These are phyloP conservation scores for Xanthia icteritia DNA, from an alignment of 2,888 invertebrate species.

Conservation along the genomic window DNA sequence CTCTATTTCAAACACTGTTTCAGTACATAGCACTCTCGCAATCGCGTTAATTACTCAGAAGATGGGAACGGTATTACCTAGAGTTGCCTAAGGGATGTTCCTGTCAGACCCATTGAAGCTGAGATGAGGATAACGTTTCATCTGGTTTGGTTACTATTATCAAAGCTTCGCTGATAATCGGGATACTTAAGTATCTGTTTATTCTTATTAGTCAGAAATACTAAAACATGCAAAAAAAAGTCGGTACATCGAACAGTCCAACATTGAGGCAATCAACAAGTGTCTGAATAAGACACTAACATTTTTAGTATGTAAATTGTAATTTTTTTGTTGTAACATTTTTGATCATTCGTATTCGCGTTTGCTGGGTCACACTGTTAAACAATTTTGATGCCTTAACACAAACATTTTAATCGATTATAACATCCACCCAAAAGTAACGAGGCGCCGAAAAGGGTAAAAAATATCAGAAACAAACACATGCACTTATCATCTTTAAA, in stretches of 20 bases:
- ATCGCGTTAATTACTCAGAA: slow-evolving; percentile 84
- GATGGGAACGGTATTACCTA: slow-evolving; percentile 68
- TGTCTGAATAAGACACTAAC: slow-evolving; percentile 21
- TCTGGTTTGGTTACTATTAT: slow-evolving; percentile 16
- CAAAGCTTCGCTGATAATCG: slow-evolving; percentile 4
- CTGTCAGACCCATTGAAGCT: slow-evolving; percentile 52
- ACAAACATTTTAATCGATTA: background rate
- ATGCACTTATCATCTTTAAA: slow-evolving; percentile 42
- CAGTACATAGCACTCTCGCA: slow-evolving; percentile 73
- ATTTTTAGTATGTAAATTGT: slow-evolving; percentile 7
- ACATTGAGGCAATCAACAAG: slow-evolving; percentile 49
- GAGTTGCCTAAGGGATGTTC: slow-evolving; percentile 46
- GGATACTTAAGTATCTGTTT: background rate
- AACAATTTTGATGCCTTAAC: background rate
- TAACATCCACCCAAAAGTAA: background rate
- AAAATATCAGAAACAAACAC: slow-evolving; percentile 12
- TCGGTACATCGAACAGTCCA: background rate
- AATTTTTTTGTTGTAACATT: background rate
- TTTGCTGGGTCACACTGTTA: background rate
- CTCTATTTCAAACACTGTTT: slow-evolving; percentile 75
- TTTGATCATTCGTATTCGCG: background rate
- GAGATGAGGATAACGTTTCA: slow-evolving; percentile 45
- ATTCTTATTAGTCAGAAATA: background rate
- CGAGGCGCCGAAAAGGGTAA: background rate
- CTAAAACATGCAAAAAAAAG: background rate